Evolutionary conservation across 2,113 vertebrate genomes (phyloP), one percentile per base, ranked within the genome.

Genomic region (Cyrtonyx montezumae): DNA sequence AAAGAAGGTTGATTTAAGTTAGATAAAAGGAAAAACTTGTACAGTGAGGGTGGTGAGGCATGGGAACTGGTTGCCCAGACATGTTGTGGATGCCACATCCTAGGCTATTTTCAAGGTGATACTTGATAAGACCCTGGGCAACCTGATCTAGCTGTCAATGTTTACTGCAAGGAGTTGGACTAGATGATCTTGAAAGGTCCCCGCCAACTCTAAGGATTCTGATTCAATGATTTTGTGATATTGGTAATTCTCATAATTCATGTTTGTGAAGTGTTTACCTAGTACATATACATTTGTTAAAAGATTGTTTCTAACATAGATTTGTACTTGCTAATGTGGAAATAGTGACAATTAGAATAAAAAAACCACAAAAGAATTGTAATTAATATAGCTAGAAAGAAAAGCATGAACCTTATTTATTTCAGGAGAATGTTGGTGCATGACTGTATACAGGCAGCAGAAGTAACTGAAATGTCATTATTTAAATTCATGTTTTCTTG

Each of bases 381-480:
- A 90, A 93, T 71, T 86, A 80, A 91, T 80, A 58, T 61, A 63
- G 6, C 43, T 84, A 71, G 40, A 20, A 86, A 79, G 65, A 78
- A 88, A 90, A 88, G 63, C 25, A 62, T 86, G n/a, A 88, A 93
- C 56, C 34, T 83, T 49, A 65, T 93, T 91, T 78, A 90, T 88
- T 93, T 83, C 51, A 71, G 22, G 40, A 48, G 36, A 84, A 78
- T 25, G 13, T 65, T 68, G 16, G 40, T 89, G 45, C 17, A 37
- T n/a, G 80, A 37, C 25, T 49, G 7, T 37, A 13, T 70, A 43
- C 63, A 87, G 6, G 43, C 6, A 84, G 13, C 8, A 12, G 11
- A 88, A 90, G 34, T 84, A 74, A 86, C 83, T 90, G 23, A 34
- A 71, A 80, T 91, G 43, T 20, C n/a, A 87, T 92, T 95, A 91